phyloP scores from a whole-genome alignment of 23 tunicate species.

The Trididemnum clinides region DNA sequence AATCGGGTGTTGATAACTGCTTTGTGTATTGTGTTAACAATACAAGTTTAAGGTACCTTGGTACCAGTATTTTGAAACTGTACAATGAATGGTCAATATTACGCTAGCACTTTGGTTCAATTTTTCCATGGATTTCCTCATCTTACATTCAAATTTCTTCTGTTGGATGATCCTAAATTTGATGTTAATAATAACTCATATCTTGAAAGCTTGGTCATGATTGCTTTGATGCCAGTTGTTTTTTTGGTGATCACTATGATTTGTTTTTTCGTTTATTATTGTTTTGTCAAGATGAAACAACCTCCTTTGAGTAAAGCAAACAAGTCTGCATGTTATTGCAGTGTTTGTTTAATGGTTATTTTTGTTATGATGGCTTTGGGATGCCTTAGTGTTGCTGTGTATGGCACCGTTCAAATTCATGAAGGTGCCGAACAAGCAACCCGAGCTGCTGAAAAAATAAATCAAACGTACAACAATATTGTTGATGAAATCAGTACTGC shows the following conservation, averaged over 20 bases:
- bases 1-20: too few species aligned
- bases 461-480: constrained; percentile 45
- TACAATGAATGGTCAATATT: constrained; percentile 18
- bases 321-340: constrained; percentile 73
- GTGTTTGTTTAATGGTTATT: constrained; percentile 56
- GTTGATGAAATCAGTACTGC: not conserved
- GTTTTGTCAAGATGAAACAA: constrained; percentile 58
- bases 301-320: constrained; percentile 37
- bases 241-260: constrained; percentile 57
- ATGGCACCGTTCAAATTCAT: constrained; percentile 66
- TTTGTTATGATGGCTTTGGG: constrained; percentile 77
- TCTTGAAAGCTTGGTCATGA: constrained; percentile 65
- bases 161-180: constrained; percentile 43
- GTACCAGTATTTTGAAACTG: too few species aligned
- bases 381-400: constrained; percentile 56
- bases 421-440: constrained; percentile 50
- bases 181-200: constrained; percentile 41
- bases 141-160: constrained; percentile 46
- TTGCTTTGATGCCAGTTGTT: constrained; percentile 65
- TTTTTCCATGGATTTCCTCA: constrained; percentile 63
- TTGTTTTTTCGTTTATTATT: constrained; percentile 59
- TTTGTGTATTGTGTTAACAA: too few species aligned
- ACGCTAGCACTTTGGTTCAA: constrained; percentile 36
- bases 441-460: constrained; percentile 35
- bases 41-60: too few species aligned